Evolutionary conservation across 1,140 invertebrate species (phyloP).

Genomic region (Drosophila pruinosa): DNA sequence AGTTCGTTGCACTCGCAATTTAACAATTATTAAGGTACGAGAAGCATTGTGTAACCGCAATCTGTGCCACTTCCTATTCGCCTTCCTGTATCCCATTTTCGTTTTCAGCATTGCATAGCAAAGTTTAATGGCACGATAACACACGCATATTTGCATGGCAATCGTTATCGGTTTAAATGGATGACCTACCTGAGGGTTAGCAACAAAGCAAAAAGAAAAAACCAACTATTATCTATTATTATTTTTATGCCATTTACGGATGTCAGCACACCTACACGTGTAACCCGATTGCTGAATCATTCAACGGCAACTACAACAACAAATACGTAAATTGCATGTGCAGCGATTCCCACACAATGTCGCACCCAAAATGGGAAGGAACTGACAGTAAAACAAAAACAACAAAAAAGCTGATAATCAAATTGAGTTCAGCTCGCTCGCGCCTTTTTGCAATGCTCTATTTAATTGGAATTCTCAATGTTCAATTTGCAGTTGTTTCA

Average conservation of each 20-base stretch:
- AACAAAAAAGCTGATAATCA: conserved; percentile 52
- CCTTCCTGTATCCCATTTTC: neutral
- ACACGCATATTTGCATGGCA: conserved; percentile 19
- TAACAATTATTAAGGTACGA: conserved; percentile 55
- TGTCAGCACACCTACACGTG: conserved; percentile 47
- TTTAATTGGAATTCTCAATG: conserved; percentile 64
- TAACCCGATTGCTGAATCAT: conserved; percentile 58
- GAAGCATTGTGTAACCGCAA: conserved; percentile 38
- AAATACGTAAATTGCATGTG: conserved; percentile 60
- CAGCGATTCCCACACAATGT: conserved; percentile 56
- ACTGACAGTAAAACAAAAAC: neutral
- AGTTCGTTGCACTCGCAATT: conserved; percentile 71
- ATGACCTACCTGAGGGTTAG: neutral
- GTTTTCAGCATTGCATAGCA: neutral
- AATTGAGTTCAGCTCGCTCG: conserved; percentile 46
- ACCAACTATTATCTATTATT: neutral
- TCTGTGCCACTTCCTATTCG: conserved; percentile 34
- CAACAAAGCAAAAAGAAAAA: neutral
- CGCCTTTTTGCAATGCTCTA: conserved; percentile 65
- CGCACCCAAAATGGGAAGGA: conserved; percentile 24
- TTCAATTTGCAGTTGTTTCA: conserved; percentile 34
- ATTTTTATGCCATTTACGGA: conserved; percentile 3
- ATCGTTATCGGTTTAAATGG: neutral
- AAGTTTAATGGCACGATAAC: conserved; percentile 55
- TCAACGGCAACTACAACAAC: conserved; percentile 17